A percentile compares a stretch with the other conserved stretches of the same genome.
These are phyloP conservation scores for Amphimallon solstitiale DNA, from an alignment of 2,888 invertebrate genomes.

Conservation along the genomic window DNA sequence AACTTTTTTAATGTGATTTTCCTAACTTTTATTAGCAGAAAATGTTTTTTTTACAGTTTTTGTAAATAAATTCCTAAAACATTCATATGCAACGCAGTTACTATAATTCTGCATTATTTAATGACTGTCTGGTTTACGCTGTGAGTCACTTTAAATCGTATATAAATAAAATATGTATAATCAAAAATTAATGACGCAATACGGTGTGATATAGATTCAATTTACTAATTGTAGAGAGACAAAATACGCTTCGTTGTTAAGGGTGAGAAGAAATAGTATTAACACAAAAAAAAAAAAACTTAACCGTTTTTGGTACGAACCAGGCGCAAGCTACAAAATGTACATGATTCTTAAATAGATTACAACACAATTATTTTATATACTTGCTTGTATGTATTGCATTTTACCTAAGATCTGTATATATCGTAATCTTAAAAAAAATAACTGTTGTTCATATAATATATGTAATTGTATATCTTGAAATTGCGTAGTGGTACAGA, in stretches of 20 bases:
- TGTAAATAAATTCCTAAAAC: too few species aligned
- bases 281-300: conserved; percentile 12
- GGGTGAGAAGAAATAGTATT: conserved; percentile 22
- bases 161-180: conserved; percentile 8
- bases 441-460: conserved; percentile 54
- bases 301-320: conserved; percentile 35
- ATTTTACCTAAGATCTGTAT: conserved; percentile 62
- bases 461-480: conserved; percentile 49
- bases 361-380: conserved; percentile 63
- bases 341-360: conserved; percentile 63
- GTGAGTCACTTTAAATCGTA: too few species aligned
- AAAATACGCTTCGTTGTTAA: conserved; percentile 28
- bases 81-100: too few species aligned
- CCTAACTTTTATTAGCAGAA: too few species aligned
- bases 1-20: too few species aligned
- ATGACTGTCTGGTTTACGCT: too few species aligned
- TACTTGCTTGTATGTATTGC: conserved; percentile 64
- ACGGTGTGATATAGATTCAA: conserved; percentile 38
- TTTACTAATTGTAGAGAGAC: conserved; percentile 21
- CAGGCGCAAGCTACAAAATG: conserved; percentile 63
- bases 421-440: conserved; percentile 46
- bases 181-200: conserved; percentile 34
- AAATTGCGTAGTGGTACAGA: conserved; percentile 34
- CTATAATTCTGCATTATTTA: too few species aligned
- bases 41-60: too few species aligned